Evolutionary conservation across 2,888 invertebrate species (phyloP), one percentile per base, ranked within the genome.

Genomic region (Herminia tarsipennalis): DNA sequence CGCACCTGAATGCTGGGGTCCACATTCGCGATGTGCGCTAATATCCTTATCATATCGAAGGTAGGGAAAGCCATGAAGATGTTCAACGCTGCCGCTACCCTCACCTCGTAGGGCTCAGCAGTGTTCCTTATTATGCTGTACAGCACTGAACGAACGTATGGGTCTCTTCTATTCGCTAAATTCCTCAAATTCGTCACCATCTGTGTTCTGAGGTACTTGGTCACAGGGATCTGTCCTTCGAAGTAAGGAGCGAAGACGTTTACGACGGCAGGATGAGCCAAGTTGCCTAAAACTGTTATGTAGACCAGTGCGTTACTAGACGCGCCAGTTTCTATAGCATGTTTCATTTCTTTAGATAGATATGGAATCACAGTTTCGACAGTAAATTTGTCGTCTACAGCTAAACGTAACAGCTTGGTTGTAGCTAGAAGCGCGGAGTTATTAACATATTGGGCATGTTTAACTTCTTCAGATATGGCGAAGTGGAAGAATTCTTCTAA

Each of bases 51-150:
- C 92, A 95, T 93, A 6, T 86, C 83, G 14, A 87, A 77, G 3
- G 94, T 92, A 20, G 95, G 95, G 25, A 87, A 85, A 4, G 93
- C 88, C 63, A 86, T 87, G 84, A 95, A 93, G 41, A 95, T 79
- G 37, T 92, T 86, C 46, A 90, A 90, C 0, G 94, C 93, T 24
- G 95, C 94, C 25, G 93, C 92, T 20, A 93, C 92, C 62, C 95
- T 93, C 4, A 95, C 88, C 82, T 94, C 94, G 54, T 93, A 92
- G 12, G 86, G 75, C 66, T 95, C 95, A 40, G 92, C 93, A 1
- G 89, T 84, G 73, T 95, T 95, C 66, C 91, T 92, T 69, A 95
- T 93, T 35, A 95, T 93, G 66, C 93, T 94, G 85, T 88, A 95
- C 0, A 95, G 80, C 1, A 94, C 92, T 17, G 92, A 81, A 22